These are phyloP conservation scores for Amphimedon queenslandica DNA, from an alignment of 37 sponge, comb jelly and placozoan species.

Conservation along the genomic window DNA sequence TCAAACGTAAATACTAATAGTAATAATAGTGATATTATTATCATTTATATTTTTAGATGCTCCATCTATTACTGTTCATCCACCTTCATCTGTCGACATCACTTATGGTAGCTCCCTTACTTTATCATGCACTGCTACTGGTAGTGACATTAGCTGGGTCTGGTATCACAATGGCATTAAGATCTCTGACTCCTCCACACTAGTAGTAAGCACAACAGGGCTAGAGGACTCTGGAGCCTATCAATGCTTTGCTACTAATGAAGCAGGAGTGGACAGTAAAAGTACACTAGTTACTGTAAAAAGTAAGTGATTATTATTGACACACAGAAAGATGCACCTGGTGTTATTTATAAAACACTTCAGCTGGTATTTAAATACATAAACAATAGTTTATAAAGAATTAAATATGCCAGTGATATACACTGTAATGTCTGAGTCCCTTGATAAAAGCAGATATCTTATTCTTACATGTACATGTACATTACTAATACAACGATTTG, in stretches of 20 bases:
- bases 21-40: not conserved
- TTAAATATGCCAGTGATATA: too few relatives aligned
- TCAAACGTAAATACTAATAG: not conserved
- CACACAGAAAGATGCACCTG: too few relatives aligned
- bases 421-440: too few relatives aligned
- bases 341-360: too few relatives aligned
- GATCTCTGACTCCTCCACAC: not conserved
- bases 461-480: too few relatives aligned
- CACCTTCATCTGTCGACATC: not conserved
- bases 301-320: not conserved
- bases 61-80: not conserved
- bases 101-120: not conserved
- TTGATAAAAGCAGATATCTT: too few relatives aligned
- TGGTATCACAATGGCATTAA: conserved; percentile 9
- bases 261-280: conserved; percentile 2
- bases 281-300: not conserved
- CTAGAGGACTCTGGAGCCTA: conserved; percentile 4
- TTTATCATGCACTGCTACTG: not conserved
- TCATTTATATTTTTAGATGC: not conserved
- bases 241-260: conserved; percentile 11
- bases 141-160: not conserved
- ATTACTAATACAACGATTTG: too few relatives aligned
- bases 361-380: too few relatives aligned
- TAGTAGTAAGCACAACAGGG: not conserved
- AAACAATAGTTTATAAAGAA: too few relatives aligned